Evolutionary conservation across 2,797 vertebrate species (phyloP).

Genomic region (Monodelphis domestica): DNA sequence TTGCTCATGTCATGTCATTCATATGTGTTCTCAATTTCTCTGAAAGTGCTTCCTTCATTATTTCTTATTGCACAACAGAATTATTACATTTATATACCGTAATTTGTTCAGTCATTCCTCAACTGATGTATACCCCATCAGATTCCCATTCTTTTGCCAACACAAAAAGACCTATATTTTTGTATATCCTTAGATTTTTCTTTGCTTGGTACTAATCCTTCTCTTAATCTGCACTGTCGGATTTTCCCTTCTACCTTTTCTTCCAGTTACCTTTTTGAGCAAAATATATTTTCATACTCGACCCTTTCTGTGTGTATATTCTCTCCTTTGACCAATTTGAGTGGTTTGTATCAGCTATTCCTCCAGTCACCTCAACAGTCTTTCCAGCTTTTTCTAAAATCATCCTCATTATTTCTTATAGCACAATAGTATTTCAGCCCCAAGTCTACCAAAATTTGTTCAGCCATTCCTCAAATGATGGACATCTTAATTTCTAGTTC

Average conservation of each 20-base stretch:
- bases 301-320: background rate
- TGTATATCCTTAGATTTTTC: background rate
- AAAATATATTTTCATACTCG: background rate
- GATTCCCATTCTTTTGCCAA: background rate
- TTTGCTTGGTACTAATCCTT: background rate
- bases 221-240: background rate
- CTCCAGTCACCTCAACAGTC: no score
- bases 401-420: no score
- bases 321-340: background rate
- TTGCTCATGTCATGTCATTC: background rate
- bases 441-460: no score
- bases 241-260: background rate
- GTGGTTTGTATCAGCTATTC: background rate
- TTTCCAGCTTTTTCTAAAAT: no score
- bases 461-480: no score
- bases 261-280: background rate
- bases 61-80: no score
- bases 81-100: background rate
- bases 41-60: background rate
- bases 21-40: background rate
- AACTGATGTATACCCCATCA: background rate
- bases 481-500: no score
- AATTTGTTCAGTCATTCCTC: background rate
- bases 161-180: background rate
- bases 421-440: no score